Evolutionary conservation across 2,797 vertebrate species (phyloP), one percentile per base, ranked within the genome.

Genomic region (Ispidina picta): DNA sequence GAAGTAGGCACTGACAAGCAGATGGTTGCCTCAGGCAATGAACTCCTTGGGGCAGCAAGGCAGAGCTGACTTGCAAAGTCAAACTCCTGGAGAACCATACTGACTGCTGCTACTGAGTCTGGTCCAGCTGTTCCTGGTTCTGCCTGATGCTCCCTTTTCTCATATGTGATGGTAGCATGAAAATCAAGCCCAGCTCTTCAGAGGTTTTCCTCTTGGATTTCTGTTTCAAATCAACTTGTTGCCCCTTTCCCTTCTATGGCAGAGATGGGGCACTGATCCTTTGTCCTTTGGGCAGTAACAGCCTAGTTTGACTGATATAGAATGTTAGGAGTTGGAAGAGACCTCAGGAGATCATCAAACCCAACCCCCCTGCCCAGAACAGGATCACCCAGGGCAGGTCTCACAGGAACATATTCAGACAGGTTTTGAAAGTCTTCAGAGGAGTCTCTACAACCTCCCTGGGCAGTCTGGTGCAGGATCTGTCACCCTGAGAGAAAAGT

Each of bases 91-190:
- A 63, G 15, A 82, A 52, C 21, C 6, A 6, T 43, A 49, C 43
- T 4, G 2, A 76, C 43, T 9, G 26, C 72, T 69, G 73, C 68
- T 11, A 7, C 26, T 0, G 0, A 74, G 28, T 23, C 65, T 20
- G 29, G 51, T 35, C 33, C 1, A 2, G 29, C 56, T 33, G 43
- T 22, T 72, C 56, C 51, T 41, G 54, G 58, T 49, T 64, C 59
- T 51, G 54, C 15, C 33, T 23, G 18, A 58, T 71, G 39, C 26
- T 79, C 23, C 54, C 18, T 3, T 9, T 66, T 41, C 33, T 70
- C 31, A 23, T 2, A 51, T 0, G 0, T 14, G 17, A 55, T 3
- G 4, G 55, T 0, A 72, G 46, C 29, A 88, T 37, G 73, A 65
- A 78, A 78, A 86, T 11, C 15, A 35, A 94, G 12, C 3, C 12